Conservation (phyloP, 2,113 vertebrate species). For the Rhodinocichla rosea region DNA sequence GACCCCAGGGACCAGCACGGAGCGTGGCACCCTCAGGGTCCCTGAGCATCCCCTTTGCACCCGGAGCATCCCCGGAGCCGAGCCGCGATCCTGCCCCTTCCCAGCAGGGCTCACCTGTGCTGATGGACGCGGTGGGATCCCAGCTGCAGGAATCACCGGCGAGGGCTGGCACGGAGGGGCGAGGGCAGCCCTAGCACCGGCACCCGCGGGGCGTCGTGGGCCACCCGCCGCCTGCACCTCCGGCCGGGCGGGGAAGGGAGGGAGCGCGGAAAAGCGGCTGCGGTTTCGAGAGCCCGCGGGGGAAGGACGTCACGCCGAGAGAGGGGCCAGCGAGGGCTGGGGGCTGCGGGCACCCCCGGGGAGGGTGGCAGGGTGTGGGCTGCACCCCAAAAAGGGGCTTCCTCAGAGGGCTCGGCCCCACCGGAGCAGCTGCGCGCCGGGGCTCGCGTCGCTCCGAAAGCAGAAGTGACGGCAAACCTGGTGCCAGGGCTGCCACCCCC, state of each 20-base stretch:
- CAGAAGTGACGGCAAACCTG: not conserved
- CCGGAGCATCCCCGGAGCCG: not conserved
- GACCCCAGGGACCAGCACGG: not conserved
- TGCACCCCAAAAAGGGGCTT: not conserved
- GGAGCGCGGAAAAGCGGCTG: not conserved
- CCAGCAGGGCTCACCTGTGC: not conserved
- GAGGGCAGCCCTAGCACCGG: not conserved
- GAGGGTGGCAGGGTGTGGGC: not conserved
- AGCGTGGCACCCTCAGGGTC: not conserved
- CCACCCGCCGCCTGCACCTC: not conserved
- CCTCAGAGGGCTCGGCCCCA: not conserved
- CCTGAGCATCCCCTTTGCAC: not conserved
- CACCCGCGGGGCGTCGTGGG: not conserved
- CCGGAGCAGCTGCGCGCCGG: not conserved
- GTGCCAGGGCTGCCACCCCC: not conserved
- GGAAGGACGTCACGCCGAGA: not conserved
- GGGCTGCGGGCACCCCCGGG: not conserved
- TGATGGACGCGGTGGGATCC: fast-evolving
- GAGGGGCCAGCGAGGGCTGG: not conserved
- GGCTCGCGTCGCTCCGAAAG: not conserved
- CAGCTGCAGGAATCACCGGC: not conserved
- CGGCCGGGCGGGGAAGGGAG: not conserved
- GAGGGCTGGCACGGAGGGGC: not conserved
- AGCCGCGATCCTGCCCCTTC: fast-evolving
- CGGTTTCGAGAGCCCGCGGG: not conserved